Evolutionary conservation across 2,113 vertebrate species (phyloP).

Genomic region (Myocastor coypus): DNA sequence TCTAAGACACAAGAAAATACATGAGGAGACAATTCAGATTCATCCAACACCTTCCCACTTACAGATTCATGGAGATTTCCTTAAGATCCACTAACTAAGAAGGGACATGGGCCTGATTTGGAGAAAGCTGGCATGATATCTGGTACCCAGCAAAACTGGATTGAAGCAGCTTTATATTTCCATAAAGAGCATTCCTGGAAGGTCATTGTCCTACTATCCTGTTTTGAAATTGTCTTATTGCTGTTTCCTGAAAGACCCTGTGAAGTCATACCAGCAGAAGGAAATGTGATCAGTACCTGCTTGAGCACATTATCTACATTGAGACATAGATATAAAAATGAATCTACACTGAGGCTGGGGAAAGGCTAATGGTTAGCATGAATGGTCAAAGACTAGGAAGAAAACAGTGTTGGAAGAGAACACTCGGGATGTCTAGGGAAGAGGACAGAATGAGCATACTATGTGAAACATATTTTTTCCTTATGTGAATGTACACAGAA

Average conservation of each 20-base stretch:
- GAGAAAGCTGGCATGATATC: neutral
- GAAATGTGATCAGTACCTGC: neutral
- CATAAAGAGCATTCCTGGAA: neutral
- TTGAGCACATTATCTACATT: neutral
- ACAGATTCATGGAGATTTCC: neutral
- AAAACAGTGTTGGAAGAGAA: neutral
- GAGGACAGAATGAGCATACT: neutral
- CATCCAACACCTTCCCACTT: neutral
- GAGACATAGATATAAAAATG: neutral
- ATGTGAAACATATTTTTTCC: neutral
- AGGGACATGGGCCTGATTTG: neutral
- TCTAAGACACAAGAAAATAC: neutral
- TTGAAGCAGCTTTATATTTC: neutral
- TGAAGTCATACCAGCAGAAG: neutral
- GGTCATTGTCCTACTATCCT: no score
- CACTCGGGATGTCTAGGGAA: neutral
- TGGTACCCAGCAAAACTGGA: neutral
- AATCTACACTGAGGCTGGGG: neutral
- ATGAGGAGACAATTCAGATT: neutral
- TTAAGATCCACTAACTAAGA: neutral
- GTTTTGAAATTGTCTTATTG: no score
- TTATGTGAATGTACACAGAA: no score
- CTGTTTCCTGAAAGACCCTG: neutral
- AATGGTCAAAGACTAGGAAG: neutral
- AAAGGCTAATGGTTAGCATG: neutral